Evolutionary conservation across 1,140 invertebrate species (phyloP), one percentile per base, ranked within the genome.

Genomic region (Neomicropteryx cornuta): DNA sequence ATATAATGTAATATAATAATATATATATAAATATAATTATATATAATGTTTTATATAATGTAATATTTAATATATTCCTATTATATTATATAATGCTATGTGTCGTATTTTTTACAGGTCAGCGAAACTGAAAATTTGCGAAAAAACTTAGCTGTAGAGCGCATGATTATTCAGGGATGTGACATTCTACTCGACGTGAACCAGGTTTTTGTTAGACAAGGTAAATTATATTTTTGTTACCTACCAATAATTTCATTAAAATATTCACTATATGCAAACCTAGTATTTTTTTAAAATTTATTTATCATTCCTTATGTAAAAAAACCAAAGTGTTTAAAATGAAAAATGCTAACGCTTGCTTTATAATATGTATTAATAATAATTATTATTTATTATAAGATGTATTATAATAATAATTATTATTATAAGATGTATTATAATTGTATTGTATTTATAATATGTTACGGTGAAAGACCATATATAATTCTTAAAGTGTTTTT

Each of bases 131-230:
- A 95, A 63, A 94, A 94, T 65, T 74, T 95, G 29, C 63, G 91
- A 13, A 94, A 94, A 58, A 95, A 95, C 57, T 65, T 96, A 43
- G 86, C 89, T 0, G 87, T 94, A 13, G 90, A 96, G 64, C 68
- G 91, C 38, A 94, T 95, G 87, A 95, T 96, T 33, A 81, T 92
- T 1, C 90, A 94, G 61, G 90, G 90, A 3, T 96, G 90, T 66
- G 90, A 95, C 59, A 92, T 95, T 49, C 68, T 95, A 29, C 67
- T 96, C 19, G 90, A 96, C 53, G 89, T 93, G 11, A 94, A 93
- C 66, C 90, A 96, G 72, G 86, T 91, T 11, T 89, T 87, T 60
- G 83, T 89, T 14, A 68, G 84, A 46, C 84, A 89, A 75, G 84
- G 82, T 80, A 59, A 66, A 58, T 46, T 29, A 10, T 16, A 21